These are phyloP conservation scores for Potamarius usumacintae DNA, from an alignment of 2,113 vertebrate species.

Conservation along the genomic window DNA sequence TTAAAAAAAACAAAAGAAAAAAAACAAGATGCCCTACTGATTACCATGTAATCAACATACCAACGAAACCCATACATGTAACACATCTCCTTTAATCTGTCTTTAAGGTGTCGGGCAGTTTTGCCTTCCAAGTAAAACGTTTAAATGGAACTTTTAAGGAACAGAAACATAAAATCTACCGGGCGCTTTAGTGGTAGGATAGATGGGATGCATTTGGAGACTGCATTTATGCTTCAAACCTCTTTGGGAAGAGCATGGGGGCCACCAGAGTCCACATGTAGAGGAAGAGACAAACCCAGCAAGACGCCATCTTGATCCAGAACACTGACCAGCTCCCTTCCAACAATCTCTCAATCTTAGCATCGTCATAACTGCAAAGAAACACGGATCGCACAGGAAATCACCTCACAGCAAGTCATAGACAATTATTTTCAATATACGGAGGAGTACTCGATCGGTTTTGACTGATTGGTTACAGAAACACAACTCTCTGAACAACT, in stretches of 20 bases:
- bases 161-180: conserved; percentile 22
- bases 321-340: conserved; percentile 89
- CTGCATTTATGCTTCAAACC: conserved; percentile 69
- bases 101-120: conserved; percentile 20
- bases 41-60: background rate
- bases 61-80: conserved; percentile 21
- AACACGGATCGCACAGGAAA: background rate
- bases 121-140: conserved; percentile 25
- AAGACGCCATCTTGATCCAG: conserved; percentile 96
- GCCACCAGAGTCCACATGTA: conserved; percentile 87
- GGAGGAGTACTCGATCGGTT: background rate
- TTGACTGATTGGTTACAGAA: background rate
- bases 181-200: conserved; percentile 33
- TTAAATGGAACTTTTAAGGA: conserved; percentile 42
- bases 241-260: conserved; percentile 84
- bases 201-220: conserved; percentile 19
- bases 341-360: conserved; percentile 88
- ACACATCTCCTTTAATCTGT: conserved; percentile 30
- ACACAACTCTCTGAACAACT: background rate
- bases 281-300: conserved; percentile 88
- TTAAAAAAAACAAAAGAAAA: conserved; percentile 6
- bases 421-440: background rate
- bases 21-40: conserved; percentile 2
- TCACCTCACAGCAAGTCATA: background rate
- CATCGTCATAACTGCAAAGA: conserved; percentile 80